phyloP scores from a whole-genome alignment of 2,113 vertebrate species.

The Eptesicus fuscus region DNA sequence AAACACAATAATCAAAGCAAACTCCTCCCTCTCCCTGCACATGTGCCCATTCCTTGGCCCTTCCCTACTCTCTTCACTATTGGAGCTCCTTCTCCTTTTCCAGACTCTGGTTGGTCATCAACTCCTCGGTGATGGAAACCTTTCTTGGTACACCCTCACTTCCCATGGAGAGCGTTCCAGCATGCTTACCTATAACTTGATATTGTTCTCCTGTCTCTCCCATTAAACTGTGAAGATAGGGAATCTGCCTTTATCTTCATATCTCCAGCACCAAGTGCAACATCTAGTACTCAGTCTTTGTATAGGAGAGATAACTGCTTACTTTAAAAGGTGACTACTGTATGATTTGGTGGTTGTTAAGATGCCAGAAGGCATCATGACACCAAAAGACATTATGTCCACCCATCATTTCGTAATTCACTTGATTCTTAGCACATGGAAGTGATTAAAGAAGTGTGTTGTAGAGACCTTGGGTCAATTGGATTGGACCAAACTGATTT shows the following conservation, averaged over 20 bases:
- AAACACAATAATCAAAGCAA: conserved; percentile 1
- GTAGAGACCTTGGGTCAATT: background rate
- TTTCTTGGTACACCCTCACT: background rate
- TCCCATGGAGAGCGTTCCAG: background rate
- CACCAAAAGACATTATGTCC: background rate
- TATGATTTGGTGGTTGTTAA: background rate
- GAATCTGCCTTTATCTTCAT: background rate
- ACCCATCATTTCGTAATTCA: background rate
- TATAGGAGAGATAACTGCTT: background rate
- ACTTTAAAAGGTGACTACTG: background rate
- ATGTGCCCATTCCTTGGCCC: background rate
- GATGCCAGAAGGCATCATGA: background rate
- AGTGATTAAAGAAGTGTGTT: background rate
- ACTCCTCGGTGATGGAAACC: background rate
- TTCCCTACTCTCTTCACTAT: background rate
- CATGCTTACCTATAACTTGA: background rate
- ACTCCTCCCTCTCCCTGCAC: background rate
- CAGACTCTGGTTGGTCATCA: background rate
- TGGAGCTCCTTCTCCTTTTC: background rate
- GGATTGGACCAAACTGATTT: background rate
- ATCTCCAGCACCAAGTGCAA: background rate
- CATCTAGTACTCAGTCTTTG: background rate
- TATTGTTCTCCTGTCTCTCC: background rate
- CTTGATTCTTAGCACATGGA: background rate
- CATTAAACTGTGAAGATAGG: background rate